Base-by-base conservation (phyloP, 2,888 invertebrate genomes). In the Eupithecia insigniata region DNA sequence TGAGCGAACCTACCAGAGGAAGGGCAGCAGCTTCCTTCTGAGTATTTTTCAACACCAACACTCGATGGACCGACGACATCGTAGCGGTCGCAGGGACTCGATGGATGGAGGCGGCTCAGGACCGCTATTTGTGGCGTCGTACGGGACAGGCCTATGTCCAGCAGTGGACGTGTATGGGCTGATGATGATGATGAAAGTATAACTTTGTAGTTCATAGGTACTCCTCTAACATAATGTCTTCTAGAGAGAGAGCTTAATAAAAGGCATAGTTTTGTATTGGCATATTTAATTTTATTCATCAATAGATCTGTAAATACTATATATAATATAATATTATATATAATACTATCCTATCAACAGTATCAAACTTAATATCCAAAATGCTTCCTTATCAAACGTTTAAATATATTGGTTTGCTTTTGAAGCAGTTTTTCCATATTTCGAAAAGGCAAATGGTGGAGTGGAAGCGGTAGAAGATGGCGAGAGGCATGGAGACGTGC, bases 401-500 rank as follows among this genome's bases (percentile, higher is more conserved):
- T 46, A 94, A 83, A 73, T 92, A 93, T 7, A 92, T 82, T 0
- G 93, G 93, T 85, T 92, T 94, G 79, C 96, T 96, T 85, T 98
- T 98, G 90, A 98, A 98, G 67, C 97, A 96, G 76, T 96, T 96
- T 87, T 98, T 98, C 98, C 98, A 98, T 71, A 98, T 97, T 89
- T 98, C 98, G 83, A 98, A 98, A 28, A 98, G 95, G 88, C 98
- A 98, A 80, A 98, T 98, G 0, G 98, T 98, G 3, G 98, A 98
- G 89, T 98, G 98, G 86, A 98, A 98, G 60, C 98, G 94, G 90
- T 98, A 98, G 91, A 98, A 98, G 81, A 98, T 98, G 0, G 97
- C 97, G 65, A 98, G 91, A 0, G 98, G 98, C 96, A 98, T 97
- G 0, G 97, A 97, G 0, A 98, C 96, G 85, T 98, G 98, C 0